Percentiles rank a stretch among this genome's conserved stretches.
phyloP scores from a whole-genome alignment of 2,113 vertebrate genomes.

The Agapornis roseicollis region DNA sequence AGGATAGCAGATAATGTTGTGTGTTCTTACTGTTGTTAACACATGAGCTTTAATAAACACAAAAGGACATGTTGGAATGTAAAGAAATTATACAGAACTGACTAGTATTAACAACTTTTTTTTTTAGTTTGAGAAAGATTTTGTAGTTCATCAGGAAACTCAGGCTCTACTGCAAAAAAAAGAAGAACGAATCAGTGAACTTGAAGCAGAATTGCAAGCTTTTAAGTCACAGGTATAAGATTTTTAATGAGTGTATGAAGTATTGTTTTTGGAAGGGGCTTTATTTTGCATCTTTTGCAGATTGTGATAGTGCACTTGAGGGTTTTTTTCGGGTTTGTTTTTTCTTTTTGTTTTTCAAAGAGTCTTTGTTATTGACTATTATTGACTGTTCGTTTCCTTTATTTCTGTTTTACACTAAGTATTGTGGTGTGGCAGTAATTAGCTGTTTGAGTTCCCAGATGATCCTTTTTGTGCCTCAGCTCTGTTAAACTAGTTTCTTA shows the following conservation, averaged over 20 bases:
- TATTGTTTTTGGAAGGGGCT: not conserved
- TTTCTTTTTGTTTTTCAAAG: not conserved
- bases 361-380: not conserved
- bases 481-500: conserved; percentile 52
- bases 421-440: conserved; percentile 47
- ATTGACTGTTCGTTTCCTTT: not conserved
- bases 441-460: conserved; percentile 9
- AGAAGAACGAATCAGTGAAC: conserved; percentile 86
- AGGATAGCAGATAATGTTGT: not conserved
- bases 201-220: conserved; percentile 87
- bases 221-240: conserved; percentile 88
- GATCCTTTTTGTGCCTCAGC: conserved; percentile 19
- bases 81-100: not conserved
- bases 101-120: not conserved
- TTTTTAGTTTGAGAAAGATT: conserved; percentile 92
- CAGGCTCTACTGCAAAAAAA: conserved; percentile 85
- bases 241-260: not conserved
- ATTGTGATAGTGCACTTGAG: not conserved
- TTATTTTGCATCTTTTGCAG: not conserved
- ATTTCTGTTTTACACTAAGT: conserved; percentile 28
- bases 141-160: conserved; percentile 88
- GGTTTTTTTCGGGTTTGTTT: too few species aligned
- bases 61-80: not conserved
- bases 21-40: not conserved
- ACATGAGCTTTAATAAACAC: not conserved